These are phyloP conservation scores for Prorops nasuta DNA, from an alignment of 1,140 invertebrate genomes.

Conservation along the genomic window DNA sequence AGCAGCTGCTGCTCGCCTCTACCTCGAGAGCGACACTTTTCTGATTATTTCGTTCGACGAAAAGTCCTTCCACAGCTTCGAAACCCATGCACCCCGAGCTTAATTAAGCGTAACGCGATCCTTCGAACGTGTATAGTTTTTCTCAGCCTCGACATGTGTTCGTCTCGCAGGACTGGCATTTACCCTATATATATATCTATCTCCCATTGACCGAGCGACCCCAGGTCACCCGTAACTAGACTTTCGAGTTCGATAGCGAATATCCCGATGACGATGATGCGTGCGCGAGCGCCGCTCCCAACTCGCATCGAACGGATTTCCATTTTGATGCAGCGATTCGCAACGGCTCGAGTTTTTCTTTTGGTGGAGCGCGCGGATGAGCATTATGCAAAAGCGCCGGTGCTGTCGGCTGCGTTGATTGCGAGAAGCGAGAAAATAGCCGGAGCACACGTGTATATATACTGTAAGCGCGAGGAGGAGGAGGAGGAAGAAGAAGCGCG, in stretches of 20 bases:
- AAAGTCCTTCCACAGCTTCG: too few relatives aligned
- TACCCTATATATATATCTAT: too few relatives aligned
- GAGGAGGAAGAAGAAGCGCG: constrained; percentile 29
- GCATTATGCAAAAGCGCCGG: constrained; percentile 9
- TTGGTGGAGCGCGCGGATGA: constrained; percentile 9
- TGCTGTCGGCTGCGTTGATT: constrained; percentile 14
- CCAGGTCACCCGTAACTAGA: too few relatives aligned
- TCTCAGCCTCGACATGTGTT: too few relatives aligned
- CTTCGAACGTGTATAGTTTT: too few relatives aligned
- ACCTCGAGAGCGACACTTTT: constrained; percentile 14
- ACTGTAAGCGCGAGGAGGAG: constrained; percentile 15
- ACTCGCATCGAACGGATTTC: too few relatives aligned
- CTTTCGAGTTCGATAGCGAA: too few relatives aligned
- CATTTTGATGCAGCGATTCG: constrained; percentile 16
- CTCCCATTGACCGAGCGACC: too few relatives aligned
- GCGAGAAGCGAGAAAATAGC: constrained; percentile 16
- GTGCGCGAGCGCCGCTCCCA: too few relatives aligned
- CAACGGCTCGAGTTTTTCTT: constrained; percentile 13
- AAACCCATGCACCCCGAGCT: constrained; percentile 14
- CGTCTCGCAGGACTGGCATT: too few relatives aligned
- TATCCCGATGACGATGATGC: too few relatives aligned
- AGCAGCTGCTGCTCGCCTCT: constrained; percentile 34
- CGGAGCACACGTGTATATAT: too few relatives aligned
- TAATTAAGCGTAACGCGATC: constrained; percentile 27
- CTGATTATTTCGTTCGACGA: constrained; percentile 26